Evolutionary conservation across 2,888 invertebrate genomes (phyloP).

Genomic region (Synergus laeviventris): DNA sequence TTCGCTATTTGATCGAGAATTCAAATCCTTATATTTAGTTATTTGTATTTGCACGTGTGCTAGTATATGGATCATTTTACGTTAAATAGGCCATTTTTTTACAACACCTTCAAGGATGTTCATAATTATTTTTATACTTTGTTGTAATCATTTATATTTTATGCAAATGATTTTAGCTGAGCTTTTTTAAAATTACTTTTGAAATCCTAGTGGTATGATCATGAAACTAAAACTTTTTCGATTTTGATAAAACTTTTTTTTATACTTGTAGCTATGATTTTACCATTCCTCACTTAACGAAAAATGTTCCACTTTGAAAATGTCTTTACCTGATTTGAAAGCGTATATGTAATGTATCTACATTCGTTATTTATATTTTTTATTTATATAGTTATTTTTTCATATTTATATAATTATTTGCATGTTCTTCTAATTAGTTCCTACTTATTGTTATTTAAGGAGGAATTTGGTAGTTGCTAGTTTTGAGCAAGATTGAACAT

Average conservation of each 20-base stretch:
- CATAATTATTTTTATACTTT: too few relatives aligned
- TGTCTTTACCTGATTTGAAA: not conserved
- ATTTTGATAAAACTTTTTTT: too few relatives aligned
- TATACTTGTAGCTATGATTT: too few relatives aligned
- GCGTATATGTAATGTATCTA: slow-evolving; percentile 12
- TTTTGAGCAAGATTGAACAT: slow-evolving; percentile 66
- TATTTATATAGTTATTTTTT: slow-evolving; percentile 37
- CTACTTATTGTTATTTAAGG: slow-evolving; percentile 72
- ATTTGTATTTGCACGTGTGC: slow-evolving; percentile 31
- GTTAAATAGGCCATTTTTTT: not conserved
- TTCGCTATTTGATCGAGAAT: slow-evolving; percentile 9
- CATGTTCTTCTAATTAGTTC: slow-evolving; percentile 68
- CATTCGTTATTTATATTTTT: slow-evolving; percentile 31
- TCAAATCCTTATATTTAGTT: slow-evolving; percentile 38
- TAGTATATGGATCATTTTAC: slow-evolving; percentile 39
- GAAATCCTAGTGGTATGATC: too few relatives aligned
- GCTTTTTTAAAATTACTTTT: too few relatives aligned
- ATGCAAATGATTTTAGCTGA: too few relatives aligned
- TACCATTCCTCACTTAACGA: not conserved
- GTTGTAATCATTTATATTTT: too few relatives aligned
- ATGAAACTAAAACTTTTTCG: too few relatives aligned
- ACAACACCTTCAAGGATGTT: not conserved
- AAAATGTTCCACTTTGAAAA: not conserved
- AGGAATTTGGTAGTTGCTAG: slow-evolving; percentile 72
- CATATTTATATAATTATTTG: slow-evolving; percentile 42